Evolutionary conservation across 1,140 invertebrate species (phyloP), one percentile per base, ranked within the genome.

Genomic region (Diploscapter pachys): DNA sequence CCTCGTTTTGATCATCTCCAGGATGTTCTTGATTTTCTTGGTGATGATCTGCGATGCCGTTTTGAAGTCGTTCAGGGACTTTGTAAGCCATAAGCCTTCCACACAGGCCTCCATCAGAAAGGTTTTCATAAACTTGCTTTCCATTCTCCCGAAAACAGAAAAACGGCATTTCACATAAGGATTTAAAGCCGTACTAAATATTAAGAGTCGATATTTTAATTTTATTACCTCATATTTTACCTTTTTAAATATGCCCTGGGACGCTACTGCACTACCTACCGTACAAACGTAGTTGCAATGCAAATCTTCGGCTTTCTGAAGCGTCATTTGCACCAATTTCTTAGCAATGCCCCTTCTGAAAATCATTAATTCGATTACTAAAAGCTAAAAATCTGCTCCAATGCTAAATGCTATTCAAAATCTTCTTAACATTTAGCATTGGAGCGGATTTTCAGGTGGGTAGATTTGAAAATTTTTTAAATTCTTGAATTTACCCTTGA

Each of bases 101-200:
- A 56, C 73, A 63, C 5, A 64, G 4, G 13, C 73, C 73, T 11
- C 73, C 73, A 52, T 74, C 73, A 6, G 51, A 61, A 13, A 74
- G 66, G 11, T 74, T 69, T 49, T 74, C 4, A 61, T 66, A 74
- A 51, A 74, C 73, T 3, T 48, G 52, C 3, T 57, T 61, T 3
- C 73, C 73, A 13, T 74, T 49, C 51, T 67, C 64, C n/a, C 73
- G 73, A 52, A 69, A 74, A 31, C 73, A 74, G 4, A 48, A 64
- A 53, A 74, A 74, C 3, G 73, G 73, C 59, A 74, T 50, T 50
- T 74, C 73, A 6, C 65, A 67, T 13, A 74, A 57, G 0, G 50
- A 54, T 5, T 9, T 4, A 5, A 74, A 49, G 3, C 73, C 73
- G 11, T n/a, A 50, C 73, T 73, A 49, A 11, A 57, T 31, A 31